phyloP scores from a whole-genome alignment of 2,797 vertebrate genomes.

The Lophius americanus region DNA sequence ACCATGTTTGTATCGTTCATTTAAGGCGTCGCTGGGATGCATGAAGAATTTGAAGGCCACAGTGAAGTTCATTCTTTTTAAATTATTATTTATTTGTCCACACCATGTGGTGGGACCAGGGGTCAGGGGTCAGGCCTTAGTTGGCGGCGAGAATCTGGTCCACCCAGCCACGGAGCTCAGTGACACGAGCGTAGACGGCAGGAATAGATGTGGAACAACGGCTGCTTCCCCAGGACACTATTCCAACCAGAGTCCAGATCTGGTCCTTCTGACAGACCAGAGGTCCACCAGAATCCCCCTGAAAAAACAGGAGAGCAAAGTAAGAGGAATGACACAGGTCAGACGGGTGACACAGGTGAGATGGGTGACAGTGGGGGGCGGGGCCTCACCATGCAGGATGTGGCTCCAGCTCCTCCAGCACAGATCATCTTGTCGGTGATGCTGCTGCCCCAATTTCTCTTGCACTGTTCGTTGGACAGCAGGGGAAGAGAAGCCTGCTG shows the following conservation, averaged over 20 bases:
- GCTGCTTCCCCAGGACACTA: conserved; percentile 83
- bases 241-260: conserved; percentile 85
- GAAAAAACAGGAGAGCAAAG: background rate
- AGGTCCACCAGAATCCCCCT: conserved; percentile 86
- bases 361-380: background rate
- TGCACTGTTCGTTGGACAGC: conserved; percentile 82
- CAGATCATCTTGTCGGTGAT: conserved; percentile 84
- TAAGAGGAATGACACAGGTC: background rate
- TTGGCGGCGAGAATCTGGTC: conserved; percentile 79
- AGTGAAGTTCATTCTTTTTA: conserved; percentile 30
- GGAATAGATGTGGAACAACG: conserved; percentile 41
- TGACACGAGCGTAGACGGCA: conserved; percentile 80
- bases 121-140: conserved; percentile 47
- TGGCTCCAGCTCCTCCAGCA: conserved; percentile 82
- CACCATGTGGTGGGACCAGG: background rate
- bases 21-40: too few species aligned
- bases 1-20: too few species aligned
- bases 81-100: background rate
- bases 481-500: conserved; percentile 87
- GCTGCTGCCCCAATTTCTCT: conserved; percentile 80
- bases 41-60: background rate
- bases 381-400: conserved; percentile 85
- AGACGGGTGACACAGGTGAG: background rate
- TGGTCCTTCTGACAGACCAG: conserved; percentile 84
- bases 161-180: conserved; percentile 77